Base-by-base conservation (phyloP, 2,113 vertebrate genomes). In the Calidris pugnax region DNA sequence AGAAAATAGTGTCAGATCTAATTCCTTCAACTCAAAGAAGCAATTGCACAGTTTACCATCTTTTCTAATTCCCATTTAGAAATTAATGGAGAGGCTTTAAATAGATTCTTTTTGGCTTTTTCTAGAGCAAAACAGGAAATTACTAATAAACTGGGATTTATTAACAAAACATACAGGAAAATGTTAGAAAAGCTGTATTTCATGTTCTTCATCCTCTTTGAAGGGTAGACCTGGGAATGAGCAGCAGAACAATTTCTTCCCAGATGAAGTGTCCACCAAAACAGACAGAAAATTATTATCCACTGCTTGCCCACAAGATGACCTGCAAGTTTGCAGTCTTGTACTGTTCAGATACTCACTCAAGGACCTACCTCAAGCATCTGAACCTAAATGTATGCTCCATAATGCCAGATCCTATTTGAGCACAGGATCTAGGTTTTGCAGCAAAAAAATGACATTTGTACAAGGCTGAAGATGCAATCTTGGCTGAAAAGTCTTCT, bases 61-160 rank as follows among this genome's bases (percentile, higher is more conserved):
- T 94, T 92, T 90, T 88, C 68, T 75, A 81, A 59, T 85, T 85
- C 45, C n/a, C 57, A 55, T 72, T 96, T 91, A 87, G 48, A 85
- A 95, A 85, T 86, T 75, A 93, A 57, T 75, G 45, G 56, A 91
- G 64, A 85, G 41, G 24, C 27, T 91, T 90, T 89, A 87, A 92
- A 97, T 50, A 92, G 60, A 55, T 76, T 66, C 14, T 87, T 92
- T 45, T 43, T 14, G 23, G 13, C 13, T 85, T 90, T 89, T 90
- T 78, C 73, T 78, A 66, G 62, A 88, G 56, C 41, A 97, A 96
- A 95, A 91, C 83, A 85, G 73, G 94, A 95, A 97, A 82, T 82
- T 1, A 95, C 62, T 93, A 85, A 92, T 95, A 82, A 93, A 79
- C 18, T 59, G 30, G 32, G 19, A 73, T 89, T 76, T 85, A 90